Percentiles rank a stretch among this genome's conserved stretches.
Conservation (phyloP, 2,113 vertebrate genomes). For the Todiramphus saurophagus region DNA sequence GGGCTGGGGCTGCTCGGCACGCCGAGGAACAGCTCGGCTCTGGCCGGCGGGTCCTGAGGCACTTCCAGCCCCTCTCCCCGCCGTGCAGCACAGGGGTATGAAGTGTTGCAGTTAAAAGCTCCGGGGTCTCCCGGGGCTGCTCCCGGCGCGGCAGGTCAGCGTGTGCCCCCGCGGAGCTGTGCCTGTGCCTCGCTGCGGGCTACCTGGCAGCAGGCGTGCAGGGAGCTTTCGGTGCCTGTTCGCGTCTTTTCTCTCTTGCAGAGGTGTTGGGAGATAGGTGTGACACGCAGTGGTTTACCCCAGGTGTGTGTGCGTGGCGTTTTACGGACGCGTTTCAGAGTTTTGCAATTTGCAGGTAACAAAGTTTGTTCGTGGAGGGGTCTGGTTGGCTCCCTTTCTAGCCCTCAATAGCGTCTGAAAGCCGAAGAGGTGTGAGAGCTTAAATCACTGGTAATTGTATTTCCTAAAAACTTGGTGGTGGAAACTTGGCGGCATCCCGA, state of each 20-base stretch:
- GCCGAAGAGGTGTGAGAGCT: neutral
- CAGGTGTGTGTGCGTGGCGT: neutral
- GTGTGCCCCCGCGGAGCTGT: neutral
- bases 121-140: neutral
- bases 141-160: neutral
- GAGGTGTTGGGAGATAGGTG: neutral
- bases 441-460: neutral
- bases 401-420: rapidly evolving
- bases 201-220: rapidly evolving
- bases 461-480: neutral
- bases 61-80: neutral
- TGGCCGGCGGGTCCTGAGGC: neutral
- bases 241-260: neutral
- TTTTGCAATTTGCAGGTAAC: rapidly evolving
- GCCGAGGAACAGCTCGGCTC: neutral
- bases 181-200: neutral
- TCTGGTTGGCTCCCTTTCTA: neutral
- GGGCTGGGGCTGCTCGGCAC: neutral
- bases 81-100: rapidly evolving
- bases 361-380: neutral
- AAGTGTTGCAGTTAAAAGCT: rapidly evolving
- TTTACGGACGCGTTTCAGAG: neutral
- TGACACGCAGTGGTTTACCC: rapidly evolving
- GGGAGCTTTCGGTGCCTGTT: rapidly evolving
- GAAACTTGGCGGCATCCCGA: neutral